Base-by-base conservation (phyloP, 1,140 invertebrate genomes). In the Conus betulinus region DNA sequence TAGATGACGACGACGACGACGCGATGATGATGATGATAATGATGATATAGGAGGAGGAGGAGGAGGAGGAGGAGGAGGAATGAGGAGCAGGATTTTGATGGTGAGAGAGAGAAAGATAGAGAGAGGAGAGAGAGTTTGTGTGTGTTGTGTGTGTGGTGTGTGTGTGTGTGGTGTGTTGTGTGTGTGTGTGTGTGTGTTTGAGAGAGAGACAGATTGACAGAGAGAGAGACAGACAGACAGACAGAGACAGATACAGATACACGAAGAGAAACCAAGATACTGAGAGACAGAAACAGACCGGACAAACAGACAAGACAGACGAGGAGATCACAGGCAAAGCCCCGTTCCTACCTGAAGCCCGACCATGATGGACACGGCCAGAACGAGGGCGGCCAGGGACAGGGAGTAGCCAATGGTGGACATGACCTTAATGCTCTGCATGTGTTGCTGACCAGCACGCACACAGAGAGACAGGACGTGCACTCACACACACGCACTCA, bases 321-420 rank as follows among this genome's bases (percentile, higher is more conserved):
- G 39, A 39, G 3, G 39, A 39, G 39, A 3, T 39, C 39, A 39
- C 39, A 39, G 39, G 39, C 39, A 63, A 13, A 13, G 60, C 17
- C 60, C 17, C 60, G 10, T 63, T 63, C 67, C 67, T 23, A 94
- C 94, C 91, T 93, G 87, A 94, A 94, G 74, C 91, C n/a, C 91
- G 11, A 93, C 67, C 92, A 94, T 93, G 76, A 94, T 92, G 51
- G 85, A 17, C 0, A 93, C 90, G 8, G 93, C 93, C 11, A 94
- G 79, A 4, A 93, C n/a, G 1, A 94, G 87, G 3, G 93, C 89
- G 0, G 91, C 90, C n/a, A 94, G 88, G 0, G 94, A 94, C 11
- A 93, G 83, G 13, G 93, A 93, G 89, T 94, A 94, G 23, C 94
- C 94, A 53, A 94, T 91, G 51, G 91, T 94, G 88, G 91, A 94